Percentiles rank a stretch among this genome's conserved stretches.
phyloP scores from a whole-genome alignment of 2,113 vertebrate genomes.

The Callipepla californica region DNA sequence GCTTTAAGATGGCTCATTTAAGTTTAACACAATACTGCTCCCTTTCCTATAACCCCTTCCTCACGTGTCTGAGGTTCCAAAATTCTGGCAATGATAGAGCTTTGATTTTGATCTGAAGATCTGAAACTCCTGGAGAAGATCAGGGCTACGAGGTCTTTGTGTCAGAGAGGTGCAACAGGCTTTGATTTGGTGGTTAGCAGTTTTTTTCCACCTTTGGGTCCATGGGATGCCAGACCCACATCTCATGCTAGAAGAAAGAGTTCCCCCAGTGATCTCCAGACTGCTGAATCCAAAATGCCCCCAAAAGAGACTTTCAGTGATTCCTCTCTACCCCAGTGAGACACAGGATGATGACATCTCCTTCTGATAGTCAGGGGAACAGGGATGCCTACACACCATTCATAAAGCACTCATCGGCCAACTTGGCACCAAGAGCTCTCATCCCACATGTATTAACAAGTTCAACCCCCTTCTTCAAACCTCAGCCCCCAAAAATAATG shows the following conservation, averaged over 20 bases:
- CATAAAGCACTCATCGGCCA: accelerated
- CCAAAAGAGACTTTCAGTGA: neutral
- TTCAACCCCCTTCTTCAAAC: neutral
- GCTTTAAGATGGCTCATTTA: neutral
- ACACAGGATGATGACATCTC: neutral
- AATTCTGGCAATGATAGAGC: neutral
- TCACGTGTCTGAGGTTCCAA: neutral
- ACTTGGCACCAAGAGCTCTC: neutral
- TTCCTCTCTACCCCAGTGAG: neutral
- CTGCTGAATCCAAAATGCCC: neutral
- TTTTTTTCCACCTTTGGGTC: neutral
- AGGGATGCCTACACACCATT: neutral
- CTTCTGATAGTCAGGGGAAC: neutral
- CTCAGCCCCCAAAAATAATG: neutral
- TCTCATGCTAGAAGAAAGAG: neutral
- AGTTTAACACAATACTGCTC: too few species aligned
- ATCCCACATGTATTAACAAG: neutral
- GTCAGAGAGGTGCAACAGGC: neutral
- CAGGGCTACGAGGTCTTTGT: neutral
- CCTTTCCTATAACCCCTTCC: neutral
- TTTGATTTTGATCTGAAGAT: neutral
- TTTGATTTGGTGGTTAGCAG: neutral
- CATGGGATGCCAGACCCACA: accelerated
- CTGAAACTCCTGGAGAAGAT: neutral
- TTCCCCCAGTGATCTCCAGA: neutral